Percentiles rank a stretch among this genome's conserved stretches.
These are phyloP conservation scores for Drosophila anomelani DNA, from an alignment of 2,888 invertebrate species.

Conservation along the genomic window DNA sequence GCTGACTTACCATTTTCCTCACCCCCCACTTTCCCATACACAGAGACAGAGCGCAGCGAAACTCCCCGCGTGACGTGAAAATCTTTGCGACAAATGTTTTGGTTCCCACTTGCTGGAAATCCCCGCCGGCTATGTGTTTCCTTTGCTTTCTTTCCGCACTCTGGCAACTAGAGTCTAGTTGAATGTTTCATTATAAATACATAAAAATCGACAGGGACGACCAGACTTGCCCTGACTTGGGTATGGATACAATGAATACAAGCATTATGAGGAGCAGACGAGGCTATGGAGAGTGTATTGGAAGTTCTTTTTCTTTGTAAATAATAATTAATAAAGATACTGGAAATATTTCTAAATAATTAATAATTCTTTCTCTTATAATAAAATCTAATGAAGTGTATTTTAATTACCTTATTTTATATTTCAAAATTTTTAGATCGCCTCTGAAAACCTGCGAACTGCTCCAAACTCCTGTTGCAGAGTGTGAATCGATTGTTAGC, in stretches of 20 bases:
- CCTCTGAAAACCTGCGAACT: conserved; percentile 11
- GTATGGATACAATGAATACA: not conserved
- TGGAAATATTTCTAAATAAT: no score
- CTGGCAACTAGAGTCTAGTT: conserved; percentile 37
- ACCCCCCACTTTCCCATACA: conserved; percentile 1
- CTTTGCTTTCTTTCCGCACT: conserved; percentile 2
- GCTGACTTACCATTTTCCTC: conserved; percentile 28
- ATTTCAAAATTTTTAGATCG: conserved; percentile 1
- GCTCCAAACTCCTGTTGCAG: conserved; percentile 21
- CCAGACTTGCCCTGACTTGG: not conserved
- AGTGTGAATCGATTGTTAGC: conserved; percentile 20
- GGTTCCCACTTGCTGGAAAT: conserved; percentile 80
- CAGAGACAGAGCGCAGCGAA: conserved; percentile 15
- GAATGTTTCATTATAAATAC: conserved; percentile 74
- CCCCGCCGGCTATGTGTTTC: conserved; percentile 46
- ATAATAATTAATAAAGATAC: no score
- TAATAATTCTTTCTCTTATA: not conserved
- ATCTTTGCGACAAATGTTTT: conserved; percentile 80
- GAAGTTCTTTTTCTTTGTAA: not conserved
- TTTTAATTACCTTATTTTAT: not conserved
- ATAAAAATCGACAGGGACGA: conserved; percentile 62
- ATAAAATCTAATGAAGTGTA: not conserved
- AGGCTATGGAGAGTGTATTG: not conserved
- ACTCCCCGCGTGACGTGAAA: conserved; percentile 73
- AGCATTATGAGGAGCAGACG: not conserved